A percentile compares a stretch with the other conserved stretches of the same genome.
Evolutionary conservation across 2,113 vertebrate genomes (phyloP).

Genomic region (Alaudala cheleensis): DNA sequence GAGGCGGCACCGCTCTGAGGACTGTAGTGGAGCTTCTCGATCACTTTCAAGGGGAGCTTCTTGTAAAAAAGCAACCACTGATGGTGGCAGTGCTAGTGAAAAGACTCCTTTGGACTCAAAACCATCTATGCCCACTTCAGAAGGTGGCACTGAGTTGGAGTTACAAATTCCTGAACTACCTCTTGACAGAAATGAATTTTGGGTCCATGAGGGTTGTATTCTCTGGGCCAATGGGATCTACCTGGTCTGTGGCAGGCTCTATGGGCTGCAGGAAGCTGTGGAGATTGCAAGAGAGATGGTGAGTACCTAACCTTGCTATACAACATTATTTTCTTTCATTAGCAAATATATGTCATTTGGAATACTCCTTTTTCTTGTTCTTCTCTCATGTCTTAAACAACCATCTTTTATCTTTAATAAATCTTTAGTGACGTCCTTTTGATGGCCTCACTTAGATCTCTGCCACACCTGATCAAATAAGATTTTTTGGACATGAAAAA

Average conservation of each 20-base stretch:
- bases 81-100: constrained; percentile 71
- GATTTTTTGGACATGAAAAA: background rate
- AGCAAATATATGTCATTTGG: background rate
- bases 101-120: constrained; percentile 79
- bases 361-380: background rate
- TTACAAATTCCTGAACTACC: constrained; percentile 97
- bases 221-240: constrained; percentile 98
- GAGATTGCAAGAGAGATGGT: constrained; percentile 97
- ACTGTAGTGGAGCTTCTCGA: constrained; percentile 86
- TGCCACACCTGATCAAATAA: background rate
- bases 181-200: constrained; percentile 98
- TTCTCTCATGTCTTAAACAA: background rate
- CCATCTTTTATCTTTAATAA: background rate
- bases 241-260: constrained; percentile 95
- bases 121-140: constrained; percentile 79
- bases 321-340: background rate
- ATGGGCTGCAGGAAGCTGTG: constrained; percentile 96
- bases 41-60: constrained; percentile 89
- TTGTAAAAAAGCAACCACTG: constrained; percentile 83
- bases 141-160: constrained; percentile 87
- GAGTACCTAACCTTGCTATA: constrained; percentile 66
- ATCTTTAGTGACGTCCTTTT: background rate
- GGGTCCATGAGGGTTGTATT: constrained; percentile 97
- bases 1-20: constrained; percentile 92
- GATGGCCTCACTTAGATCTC: background rate